A percentile compares a stretch with the other conserved stretches of the same genome.
phyloP scores from a whole-genome alignment of 2,888 invertebrate species.

The Cataglyphis albicans region DNA sequence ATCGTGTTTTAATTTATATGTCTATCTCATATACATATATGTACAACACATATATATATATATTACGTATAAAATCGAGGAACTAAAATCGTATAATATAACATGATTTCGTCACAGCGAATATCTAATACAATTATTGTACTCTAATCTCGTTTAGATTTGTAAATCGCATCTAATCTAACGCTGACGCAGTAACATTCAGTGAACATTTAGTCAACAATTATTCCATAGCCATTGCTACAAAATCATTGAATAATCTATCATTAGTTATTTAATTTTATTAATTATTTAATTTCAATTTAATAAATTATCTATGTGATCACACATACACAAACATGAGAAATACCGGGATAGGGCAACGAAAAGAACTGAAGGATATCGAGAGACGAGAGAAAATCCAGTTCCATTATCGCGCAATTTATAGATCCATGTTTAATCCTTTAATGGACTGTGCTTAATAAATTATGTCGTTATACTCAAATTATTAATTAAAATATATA shows the following conservation, averaged over 20 bases:
- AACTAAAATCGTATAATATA: conserved; percentile 27
- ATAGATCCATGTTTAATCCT: not conserved
- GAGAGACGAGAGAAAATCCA: not conserved
- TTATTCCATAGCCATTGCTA: conserved; percentile 19
- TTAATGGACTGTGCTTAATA: not conserved
- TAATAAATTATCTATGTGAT: conserved; percentile 12
- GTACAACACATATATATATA: not conserved
- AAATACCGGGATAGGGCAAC: not conserved
- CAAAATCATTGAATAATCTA: not conserved
- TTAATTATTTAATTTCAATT: conserved; percentile 12
- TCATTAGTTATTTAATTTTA: conserved; percentile 8
- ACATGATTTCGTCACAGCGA: not conserved
- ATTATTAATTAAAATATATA: not conserved
- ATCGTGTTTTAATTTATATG: not conserved
- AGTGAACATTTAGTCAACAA: conserved; percentile 43
- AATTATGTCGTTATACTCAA: not conserved
- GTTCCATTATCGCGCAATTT: not conserved
- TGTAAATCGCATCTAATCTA: conserved; percentile 27
- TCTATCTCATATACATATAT: not conserved
- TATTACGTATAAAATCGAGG: conserved; percentile 26
- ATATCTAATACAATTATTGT: conserved; percentile 36
- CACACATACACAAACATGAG: not conserved
- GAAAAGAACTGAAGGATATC: not conserved
- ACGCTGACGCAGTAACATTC: conserved; percentile 20
- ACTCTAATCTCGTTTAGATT: conserved; percentile 29